Evolutionary conservation across 64 coral and sea anemone genomes (phyloP), one percentile per base, ranked within the genome.

Genomic region (Anthopleura sola): DNA sequence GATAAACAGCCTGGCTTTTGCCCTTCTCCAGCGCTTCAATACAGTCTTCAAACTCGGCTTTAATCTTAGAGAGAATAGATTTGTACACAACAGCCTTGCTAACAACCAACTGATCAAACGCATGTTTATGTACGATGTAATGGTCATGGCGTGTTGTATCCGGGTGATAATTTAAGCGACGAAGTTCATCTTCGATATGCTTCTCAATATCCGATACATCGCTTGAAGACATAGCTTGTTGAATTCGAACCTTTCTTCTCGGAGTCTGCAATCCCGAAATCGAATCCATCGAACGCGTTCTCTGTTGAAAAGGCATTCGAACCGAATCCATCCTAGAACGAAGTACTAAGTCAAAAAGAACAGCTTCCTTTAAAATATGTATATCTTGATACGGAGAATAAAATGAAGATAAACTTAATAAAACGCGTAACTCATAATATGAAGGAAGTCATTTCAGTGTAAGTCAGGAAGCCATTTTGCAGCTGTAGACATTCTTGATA

Each of bases 1-100:
- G 86, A 82, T 92, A 99, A 19, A 90, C 76, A n/a, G 86, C 86
- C 37, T 99, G 90, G 33, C 85, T 91, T 49, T 90, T 86, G 23
- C 97, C 97, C 82, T 91, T 99, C 33, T 99, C 97, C 36, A 99
- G 50, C 62, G 93, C 91, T 39, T 82, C 82, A 58, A 99, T 90
- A 44, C 90, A 89, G 36, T 91, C 71, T 60, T 95, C 89, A 71
- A 95, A 99, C 76, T 99, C 97, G 5, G 90, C 93, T 75, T 99
- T 99, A 12, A 99, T 84, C 15, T 91, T 83, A n/a, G 97, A 68
- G 18, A 99, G 71, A 19, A 95, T 40, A 32, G 87, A 37, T 83
- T 99, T 99, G 40, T 89, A 99, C 32, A 94, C 88, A 3, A 81
- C 87, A 54, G 86, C 81, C 80, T 99, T 94, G 18, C 83, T 69